These are phyloP conservation scores for Cosmia pyralina DNA, from an alignment of 2,888 invertebrate species.

Conservation along the genomic window DNA sequence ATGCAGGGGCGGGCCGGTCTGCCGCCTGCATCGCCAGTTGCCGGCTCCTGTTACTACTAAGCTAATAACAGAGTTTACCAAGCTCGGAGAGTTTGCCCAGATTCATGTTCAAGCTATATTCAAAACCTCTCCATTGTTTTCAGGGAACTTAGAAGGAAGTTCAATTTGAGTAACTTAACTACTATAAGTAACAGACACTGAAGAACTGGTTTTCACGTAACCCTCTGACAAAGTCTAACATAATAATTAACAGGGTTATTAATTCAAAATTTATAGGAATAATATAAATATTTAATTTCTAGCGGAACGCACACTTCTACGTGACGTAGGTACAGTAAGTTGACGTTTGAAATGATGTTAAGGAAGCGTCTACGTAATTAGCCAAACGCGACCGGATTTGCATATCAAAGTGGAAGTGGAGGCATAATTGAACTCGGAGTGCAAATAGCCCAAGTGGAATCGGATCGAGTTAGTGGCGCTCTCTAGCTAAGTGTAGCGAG, in stretches of 20 bases:
- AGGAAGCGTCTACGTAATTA: constrained; percentile 87
- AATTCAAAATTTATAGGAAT: constrained; percentile 4
- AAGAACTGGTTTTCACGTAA: neutral
- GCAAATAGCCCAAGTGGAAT: constrained; percentile 89
- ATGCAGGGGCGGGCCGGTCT: constrained; percentile 70
- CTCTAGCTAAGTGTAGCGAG: constrained; percentile 80
- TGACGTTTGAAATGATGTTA: constrained; percentile 82
- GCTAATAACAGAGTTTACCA: constrained; percentile 81
- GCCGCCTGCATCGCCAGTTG: constrained; percentile 70
- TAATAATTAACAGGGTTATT: neutral
- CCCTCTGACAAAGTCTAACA: constrained; percentile 6
- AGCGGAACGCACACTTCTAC: constrained; percentile 18
- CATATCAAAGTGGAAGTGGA: constrained; percentile 88
- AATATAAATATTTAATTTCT: constrained; percentile 10
- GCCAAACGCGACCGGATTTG: constrained; percentile 87
- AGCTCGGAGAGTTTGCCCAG: constrained; percentile 71
- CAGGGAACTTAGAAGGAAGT: constrained; percentile 54
- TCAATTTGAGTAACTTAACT: constrained; percentile 49
- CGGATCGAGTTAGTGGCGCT: constrained; percentile 87
- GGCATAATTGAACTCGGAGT: constrained; percentile 87
- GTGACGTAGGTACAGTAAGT: constrained; percentile 68
- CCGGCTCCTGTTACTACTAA: constrained; percentile 76
- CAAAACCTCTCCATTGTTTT: constrained; percentile 58
- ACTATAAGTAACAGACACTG: constrained; percentile 20
- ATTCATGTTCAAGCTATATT: constrained; percentile 69